Conservation (phyloP, 2,797 vertebrate genomes). For the Falco cherrug region DNA sequence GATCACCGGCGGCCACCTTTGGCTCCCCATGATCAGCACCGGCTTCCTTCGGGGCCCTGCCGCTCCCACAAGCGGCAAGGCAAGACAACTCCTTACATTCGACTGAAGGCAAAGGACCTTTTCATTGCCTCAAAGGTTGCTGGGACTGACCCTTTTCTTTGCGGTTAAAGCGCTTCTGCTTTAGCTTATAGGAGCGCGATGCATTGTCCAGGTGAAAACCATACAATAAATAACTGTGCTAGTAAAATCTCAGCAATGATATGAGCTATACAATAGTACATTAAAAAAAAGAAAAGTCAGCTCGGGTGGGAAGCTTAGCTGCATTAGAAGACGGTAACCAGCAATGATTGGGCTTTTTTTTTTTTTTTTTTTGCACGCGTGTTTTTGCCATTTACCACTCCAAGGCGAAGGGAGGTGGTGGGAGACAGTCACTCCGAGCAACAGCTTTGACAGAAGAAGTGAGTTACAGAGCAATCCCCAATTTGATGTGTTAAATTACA, state of each 20-base stretch:
- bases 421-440: background rate
- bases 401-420: background rate
- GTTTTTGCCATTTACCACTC: slow-evolving; percentile 28
- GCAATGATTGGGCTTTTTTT: background rate
- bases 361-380: background rate
- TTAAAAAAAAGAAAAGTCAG: slow-evolving; percentile 10
- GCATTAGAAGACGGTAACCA: slow-evolving; percentile 60
- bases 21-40: slow-evolving; percentile 64
- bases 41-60: background rate
- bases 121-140: slow-evolving; percentile 33
- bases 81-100: slow-evolving; percentile 61
- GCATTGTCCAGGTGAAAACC: slow-evolving; percentile 58
- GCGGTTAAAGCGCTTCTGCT: slow-evolving; percentile 17
- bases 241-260: slow-evolving; percentile 69
- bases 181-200: slow-evolving; percentile 41
- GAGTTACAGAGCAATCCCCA: slow-evolving; percentile 28
- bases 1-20: slow-evolving; percentile 5
- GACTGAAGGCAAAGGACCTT: slow-evolving; percentile 52
- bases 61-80: slow-evolving; percentile 33
- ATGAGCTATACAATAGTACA: slow-evolving; percentile 56
- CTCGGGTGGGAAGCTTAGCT: slow-evolving; percentile 45
- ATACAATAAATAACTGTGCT: slow-evolving; percentile 69
- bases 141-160: slow-evolving; percentile 19
- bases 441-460: slow-evolving; percentile 19
- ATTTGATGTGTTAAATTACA: slow-evolving; percentile 28